phyloP scores from a whole-genome alignment of 1,140 invertebrate species.

The Drosophila ogumai region DNA sequence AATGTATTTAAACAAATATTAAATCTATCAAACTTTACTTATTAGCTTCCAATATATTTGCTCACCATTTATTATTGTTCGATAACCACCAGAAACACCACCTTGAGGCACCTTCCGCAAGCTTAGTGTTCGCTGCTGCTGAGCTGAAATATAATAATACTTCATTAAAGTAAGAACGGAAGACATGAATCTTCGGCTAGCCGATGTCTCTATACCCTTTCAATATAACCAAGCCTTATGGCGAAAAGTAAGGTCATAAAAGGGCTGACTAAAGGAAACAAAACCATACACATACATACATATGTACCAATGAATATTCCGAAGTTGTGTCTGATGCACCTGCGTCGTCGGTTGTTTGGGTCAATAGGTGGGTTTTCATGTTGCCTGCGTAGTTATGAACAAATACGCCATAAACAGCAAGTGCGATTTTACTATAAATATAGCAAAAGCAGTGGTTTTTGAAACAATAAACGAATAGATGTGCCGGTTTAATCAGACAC shows the following conservation, averaged over 20 bases:
- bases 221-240: too few species aligned
- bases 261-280: too few species aligned
- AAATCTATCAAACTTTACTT: not conserved
- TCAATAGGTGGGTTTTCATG: not conserved
- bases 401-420: too few species aligned
- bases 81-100: not conserved
- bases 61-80: not conserved
- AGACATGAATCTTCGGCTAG: not conserved
- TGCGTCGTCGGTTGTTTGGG: not conserved
- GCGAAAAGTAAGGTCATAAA: too few species aligned
- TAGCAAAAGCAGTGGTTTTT: not conserved
- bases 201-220: not conserved
- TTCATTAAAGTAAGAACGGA: too few species aligned
- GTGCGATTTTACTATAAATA: not conserved
- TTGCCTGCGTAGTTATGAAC: not conserved
- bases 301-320: not conserved
- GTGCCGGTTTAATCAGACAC: not conserved
- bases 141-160: not conserved
- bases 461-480: not conserved
- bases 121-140: too few species aligned
- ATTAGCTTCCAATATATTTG: not conserved
- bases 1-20: not conserved
- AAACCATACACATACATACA: not conserved
- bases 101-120: not conserved
- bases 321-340: not conserved